Evolutionary conservation across 2,113 vertebrate species (phyloP).

Genomic region (Phaethornis superciliosus): DNA sequence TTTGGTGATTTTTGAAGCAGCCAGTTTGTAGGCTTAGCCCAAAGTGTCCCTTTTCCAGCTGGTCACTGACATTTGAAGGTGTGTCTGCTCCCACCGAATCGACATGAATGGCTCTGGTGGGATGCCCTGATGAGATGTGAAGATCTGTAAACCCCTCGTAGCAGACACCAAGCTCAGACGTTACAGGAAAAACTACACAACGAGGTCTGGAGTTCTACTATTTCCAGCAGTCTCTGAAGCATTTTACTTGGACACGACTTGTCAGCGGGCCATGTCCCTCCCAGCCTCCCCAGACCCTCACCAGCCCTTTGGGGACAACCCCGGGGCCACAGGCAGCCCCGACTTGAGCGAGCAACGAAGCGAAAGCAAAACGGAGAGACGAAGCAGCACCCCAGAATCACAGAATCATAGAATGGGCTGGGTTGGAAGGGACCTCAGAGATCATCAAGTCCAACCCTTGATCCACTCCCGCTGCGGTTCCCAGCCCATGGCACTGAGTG

Average conservation of each 20-base stretch:
- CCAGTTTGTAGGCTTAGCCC: background rate
- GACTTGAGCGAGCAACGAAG: background rate
- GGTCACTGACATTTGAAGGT: background rate
- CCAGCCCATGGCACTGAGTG: too few relatives aligned
- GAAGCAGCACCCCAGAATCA: too few relatives aligned
- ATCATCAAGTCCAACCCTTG: too few relatives aligned
- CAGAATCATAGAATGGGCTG: too few relatives aligned
- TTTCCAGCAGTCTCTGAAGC: background rate
- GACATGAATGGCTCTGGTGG: fast-evolving
- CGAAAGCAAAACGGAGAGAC: background rate
- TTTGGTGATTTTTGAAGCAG: background rate
- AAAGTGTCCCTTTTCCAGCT: background rate
- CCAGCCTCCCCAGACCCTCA: background rate
- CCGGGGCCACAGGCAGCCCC: background rate
- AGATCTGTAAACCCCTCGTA: background rate
- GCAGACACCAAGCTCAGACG: background rate
- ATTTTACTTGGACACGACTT: background rate
- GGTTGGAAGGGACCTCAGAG: too few relatives aligned
- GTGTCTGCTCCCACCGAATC: background rate
- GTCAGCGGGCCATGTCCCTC: background rate
- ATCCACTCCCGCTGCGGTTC: too few relatives aligned
- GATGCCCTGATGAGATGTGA: too few relatives aligned
- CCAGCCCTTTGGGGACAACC: background rate
- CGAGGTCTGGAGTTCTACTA: background rate
- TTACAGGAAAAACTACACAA: background rate